Conservation (phyloP, 2,797 vertebrate genomes). For the Platyrinchus mystaceus region DNA sequence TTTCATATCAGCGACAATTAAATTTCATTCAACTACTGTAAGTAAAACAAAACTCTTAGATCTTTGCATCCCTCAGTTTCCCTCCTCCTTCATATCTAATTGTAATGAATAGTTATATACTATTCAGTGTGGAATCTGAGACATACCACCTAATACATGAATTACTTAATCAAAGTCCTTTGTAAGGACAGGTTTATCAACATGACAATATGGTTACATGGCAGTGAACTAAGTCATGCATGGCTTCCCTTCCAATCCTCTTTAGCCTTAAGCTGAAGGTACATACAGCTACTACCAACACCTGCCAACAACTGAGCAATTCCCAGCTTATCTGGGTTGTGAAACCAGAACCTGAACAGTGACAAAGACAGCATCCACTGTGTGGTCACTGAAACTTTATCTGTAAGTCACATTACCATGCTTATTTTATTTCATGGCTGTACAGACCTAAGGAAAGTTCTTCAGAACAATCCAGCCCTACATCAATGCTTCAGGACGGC, state of each 20-base stretch:
- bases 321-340: background rate
- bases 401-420: fast-evolving
- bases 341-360: background rate
- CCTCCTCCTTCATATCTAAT: background rate
- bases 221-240: background rate
- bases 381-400: background rate
- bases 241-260: background rate
- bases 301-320: background rate
- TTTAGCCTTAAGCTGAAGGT: background rate
- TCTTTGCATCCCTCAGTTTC: background rate
- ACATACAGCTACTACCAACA: background rate
- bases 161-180: background rate
- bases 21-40: background rate
- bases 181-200: background rate
- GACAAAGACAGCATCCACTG: background rate
- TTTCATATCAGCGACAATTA: background rate
- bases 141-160: background rate
- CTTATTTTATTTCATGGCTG: background rate
- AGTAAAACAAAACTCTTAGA: background rate
- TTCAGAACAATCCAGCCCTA: background rate
- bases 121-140: background rate
- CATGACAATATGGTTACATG: background rate
- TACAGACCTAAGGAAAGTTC: background rate
- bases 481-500: background rate
- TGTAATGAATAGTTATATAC: background rate